Percentiles rank a stretch among this genome's conserved stretches.
These are phyloP conservation scores for Agrotis exclamationis DNA, from an alignment of 2,888 invertebrate species.

Conservation along the genomic window DNA sequence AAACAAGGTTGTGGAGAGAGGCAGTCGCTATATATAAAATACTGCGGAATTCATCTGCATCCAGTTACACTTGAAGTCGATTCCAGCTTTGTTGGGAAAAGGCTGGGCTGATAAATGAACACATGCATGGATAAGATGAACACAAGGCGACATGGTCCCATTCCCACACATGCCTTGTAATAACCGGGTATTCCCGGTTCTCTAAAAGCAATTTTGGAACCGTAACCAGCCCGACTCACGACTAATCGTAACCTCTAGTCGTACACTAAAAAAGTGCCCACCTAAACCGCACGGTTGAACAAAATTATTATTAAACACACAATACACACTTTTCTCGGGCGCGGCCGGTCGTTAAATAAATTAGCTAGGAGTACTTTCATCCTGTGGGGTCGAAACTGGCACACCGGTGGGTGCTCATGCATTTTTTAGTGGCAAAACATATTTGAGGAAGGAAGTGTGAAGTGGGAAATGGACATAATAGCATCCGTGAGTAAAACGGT, in stretches of 20 bases:
- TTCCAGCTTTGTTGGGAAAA: no score
- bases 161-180: no score
- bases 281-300: slow-evolving; percentile 37
- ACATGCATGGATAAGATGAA: no score
- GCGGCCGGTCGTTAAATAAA: slow-evolving; percentile 63
- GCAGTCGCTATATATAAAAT: no score
- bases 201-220: no score
- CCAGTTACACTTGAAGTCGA: no score
- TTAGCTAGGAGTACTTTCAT: slow-evolving; percentile 46
- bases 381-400: slow-evolving; percentile 36
- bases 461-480: neutral
- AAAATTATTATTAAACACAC: slow-evolving; percentile 66
- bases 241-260: neutral
- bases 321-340: slow-evolving; percentile 53
- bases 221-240: neutral
- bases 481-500: neutral
- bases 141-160: no score
- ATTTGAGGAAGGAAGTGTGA: slow-evolving; percentile 14
- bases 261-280: slow-evolving; percentile 4
- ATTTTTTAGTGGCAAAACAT: slow-evolving; percentile 53
- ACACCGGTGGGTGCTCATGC: slow-evolving; percentile 33
- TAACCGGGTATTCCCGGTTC: no score
- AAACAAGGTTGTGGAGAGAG: no score
- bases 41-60: no score
- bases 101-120: no score